phyloP scores from a whole-genome alignment of 35 echinoderm and acorn worm genomes.

The Apostichopus japonicus region DNA sequence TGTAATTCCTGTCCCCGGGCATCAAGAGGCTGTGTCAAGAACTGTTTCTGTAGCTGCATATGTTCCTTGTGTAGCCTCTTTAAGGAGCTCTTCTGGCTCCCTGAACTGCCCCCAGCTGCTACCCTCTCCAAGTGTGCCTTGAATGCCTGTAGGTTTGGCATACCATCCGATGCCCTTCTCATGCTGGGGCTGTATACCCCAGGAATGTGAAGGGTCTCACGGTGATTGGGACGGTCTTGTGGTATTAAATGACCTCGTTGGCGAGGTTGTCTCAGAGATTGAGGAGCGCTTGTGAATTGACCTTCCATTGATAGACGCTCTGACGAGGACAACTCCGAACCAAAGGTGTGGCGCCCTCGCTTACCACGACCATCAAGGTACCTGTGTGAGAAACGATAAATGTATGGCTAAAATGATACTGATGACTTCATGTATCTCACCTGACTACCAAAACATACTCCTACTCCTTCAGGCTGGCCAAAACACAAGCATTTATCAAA shows the following conservation, averaged over 20 bases:
- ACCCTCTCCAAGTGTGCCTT: constrained; percentile 47
- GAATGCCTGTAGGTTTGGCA: constrained; percentile 83
- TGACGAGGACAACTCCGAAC: constrained; percentile 56
- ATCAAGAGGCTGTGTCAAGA: constrained; percentile 63
- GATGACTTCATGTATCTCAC: no score
- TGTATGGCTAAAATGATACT: neutral
- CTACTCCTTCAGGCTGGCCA: no score
- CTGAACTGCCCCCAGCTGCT: constrained; percentile 56
- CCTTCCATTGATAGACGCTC: constrained; percentile 41
- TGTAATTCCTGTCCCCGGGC: constrained; percentile 70
- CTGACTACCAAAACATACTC: no score
- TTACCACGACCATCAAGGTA: constrained; percentile 59
- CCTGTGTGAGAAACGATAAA: constrained; percentile 38
- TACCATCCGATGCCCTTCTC: constrained; percentile 85
- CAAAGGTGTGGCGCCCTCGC: constrained; percentile 64
- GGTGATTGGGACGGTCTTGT: constrained; percentile 46
- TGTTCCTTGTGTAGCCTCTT: constrained; percentile 93
- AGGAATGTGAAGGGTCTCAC: constrained; percentile 68
- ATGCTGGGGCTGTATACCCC: constrained; percentile 48
- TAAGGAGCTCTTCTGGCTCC: constrained; percentile 89
- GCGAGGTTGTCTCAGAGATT: neutral
- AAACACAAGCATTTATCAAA: no score
- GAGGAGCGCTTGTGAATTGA: constrained; percentile 7
- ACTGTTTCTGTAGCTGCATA: constrained; percentile 74
- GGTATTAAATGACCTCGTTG: constrained; percentile 60